Percentiles rank a stretch among this genome's conserved stretches.
Conservation (phyloP, 2,888 invertebrate genomes). For the Acrobasis consociella region DNA sequence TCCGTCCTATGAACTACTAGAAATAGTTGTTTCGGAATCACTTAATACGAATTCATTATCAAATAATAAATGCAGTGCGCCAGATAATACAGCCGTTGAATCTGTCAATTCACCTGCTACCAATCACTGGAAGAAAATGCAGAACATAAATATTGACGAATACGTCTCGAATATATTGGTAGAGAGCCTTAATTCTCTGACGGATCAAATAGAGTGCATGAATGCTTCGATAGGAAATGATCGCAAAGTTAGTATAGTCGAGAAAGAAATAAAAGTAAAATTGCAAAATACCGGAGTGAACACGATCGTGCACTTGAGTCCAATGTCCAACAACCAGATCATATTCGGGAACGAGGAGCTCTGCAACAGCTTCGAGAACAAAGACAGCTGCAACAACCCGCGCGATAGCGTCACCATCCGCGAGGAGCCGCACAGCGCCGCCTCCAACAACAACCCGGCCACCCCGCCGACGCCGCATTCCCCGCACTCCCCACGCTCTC, state of each 20-base stretch:
- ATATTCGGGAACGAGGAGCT: conserved; percentile 76
- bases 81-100: conserved; percentile 33
- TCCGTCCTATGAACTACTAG: conserved; percentile 64
- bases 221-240: conserved; percentile 65
- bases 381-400: conserved; percentile 47
- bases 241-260: conserved; percentile 68
- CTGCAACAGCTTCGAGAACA: conserved; percentile 49
- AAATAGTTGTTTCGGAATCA: conserved; percentile 74
- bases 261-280: conserved; percentile 78
- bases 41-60: conserved; percentile 42
- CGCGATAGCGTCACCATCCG: conserved; percentile 44
- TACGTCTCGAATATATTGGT: conserved; percentile 79
- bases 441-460: conserved; percentile 52
- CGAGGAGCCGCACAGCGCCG: conserved; percentile 48
- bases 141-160: conserved; percentile 69
- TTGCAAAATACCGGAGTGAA: conserved; percentile 76
- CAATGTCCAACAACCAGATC: conserved; percentile 75
- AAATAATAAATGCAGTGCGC: conserved; percentile 31
- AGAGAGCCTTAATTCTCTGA: conserved; percentile 75
- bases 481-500: conserved; percentile 12
- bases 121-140: conserved; percentile 30
- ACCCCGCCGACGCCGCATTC: conserved; percentile 33
- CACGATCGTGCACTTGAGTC: conserved; percentile 75
- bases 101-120: conserved; percentile 33
- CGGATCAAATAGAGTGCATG: conserved; percentile 73